These are phyloP conservation scores for Micromesistius poutassou DNA, from an alignment of 2,797 vertebrate genomes.

Conservation along the genomic window DNA sequence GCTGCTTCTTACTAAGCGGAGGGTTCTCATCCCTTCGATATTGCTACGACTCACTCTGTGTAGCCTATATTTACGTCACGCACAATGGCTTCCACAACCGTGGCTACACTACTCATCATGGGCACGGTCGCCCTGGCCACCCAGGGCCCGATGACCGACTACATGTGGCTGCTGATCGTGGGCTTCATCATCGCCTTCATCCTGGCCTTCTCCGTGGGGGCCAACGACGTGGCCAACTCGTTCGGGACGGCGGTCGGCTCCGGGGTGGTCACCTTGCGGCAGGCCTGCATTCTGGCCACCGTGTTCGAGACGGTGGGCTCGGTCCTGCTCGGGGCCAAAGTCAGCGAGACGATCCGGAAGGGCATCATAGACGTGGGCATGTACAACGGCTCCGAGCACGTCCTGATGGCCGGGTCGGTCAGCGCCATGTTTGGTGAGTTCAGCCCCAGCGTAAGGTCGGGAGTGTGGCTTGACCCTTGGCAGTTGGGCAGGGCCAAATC, in stretches of 20 bases:
- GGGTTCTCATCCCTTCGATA: conserved; percentile 41
- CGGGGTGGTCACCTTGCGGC: conserved; percentile 90
- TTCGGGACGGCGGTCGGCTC: conserved; percentile 97
- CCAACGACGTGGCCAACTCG: conserved; percentile 97
- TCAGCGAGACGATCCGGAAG: conserved; percentile 94
- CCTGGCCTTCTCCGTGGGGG: conserved; percentile 94
- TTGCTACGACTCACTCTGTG: conserved; percentile 52
- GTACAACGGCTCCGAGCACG: conserved; percentile 75
- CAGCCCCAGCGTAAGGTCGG: not conserved
- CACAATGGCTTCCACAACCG: conserved; percentile 71
- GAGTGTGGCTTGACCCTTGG: not conserved
- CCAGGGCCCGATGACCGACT: conserved; percentile 41
- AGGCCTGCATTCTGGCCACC: conserved; percentile 90
- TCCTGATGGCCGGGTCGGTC: conserved; percentile 92
- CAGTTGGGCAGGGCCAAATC: not conserved
- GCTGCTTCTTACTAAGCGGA: conserved; percentile 51
- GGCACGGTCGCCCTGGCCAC: conserved; percentile 21
- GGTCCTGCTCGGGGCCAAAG: conserved; percentile 90
- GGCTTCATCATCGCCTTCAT: conserved; percentile 95
- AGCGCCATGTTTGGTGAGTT: conserved; percentile 94
- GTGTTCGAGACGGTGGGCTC: conserved; percentile 94
- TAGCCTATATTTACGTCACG: conserved; percentile 47
- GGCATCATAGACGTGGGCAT: conserved; percentile 88
- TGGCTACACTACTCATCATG: conserved; percentile 51
- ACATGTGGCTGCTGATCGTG: conserved; percentile 87